phyloP scores from a whole-genome alignment of 2,797 vertebrate genomes.

The Clamator glandarius region DNA sequence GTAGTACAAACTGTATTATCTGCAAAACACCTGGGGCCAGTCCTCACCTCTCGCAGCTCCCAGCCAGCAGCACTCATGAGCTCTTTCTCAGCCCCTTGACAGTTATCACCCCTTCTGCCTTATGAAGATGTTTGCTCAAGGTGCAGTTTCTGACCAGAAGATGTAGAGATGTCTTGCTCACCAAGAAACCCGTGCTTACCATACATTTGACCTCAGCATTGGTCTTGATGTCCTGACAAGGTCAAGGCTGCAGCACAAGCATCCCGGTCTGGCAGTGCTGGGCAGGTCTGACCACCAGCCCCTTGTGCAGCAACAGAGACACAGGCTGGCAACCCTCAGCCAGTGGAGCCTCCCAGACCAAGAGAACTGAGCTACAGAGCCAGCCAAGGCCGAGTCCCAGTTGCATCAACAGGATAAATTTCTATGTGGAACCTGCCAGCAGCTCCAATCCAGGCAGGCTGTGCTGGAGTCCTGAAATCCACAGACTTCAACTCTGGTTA shows the following conservation, averaged over 20 bases:
- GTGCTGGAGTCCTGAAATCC: background rate
- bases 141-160: background rate
- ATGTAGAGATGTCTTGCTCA: fast-evolving
- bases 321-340: background rate
- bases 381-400: fast-evolving
- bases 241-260: background rate
- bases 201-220: background rate
- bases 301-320: background rate
- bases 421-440: background rate
- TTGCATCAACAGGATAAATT: background rate
- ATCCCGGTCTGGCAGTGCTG: fast-evolving
- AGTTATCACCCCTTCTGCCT: background rate
- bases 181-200: background rate
- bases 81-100: fast-evolving
- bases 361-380: background rate
- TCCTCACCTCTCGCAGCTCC: background rate
- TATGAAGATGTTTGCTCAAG: fast-evolving
- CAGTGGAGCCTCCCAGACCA: too few relatives aligned
- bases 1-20: fast-evolving
- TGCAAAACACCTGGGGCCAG: background rate
- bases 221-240: too few relatives aligned
- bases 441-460: background rate
- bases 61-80: background rate
- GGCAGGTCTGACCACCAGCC: background rate
- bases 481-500: background rate